phyloP scores from a whole-genome alignment of 2,888 invertebrate genomes.

The Mesoligia furuncula region DNA sequence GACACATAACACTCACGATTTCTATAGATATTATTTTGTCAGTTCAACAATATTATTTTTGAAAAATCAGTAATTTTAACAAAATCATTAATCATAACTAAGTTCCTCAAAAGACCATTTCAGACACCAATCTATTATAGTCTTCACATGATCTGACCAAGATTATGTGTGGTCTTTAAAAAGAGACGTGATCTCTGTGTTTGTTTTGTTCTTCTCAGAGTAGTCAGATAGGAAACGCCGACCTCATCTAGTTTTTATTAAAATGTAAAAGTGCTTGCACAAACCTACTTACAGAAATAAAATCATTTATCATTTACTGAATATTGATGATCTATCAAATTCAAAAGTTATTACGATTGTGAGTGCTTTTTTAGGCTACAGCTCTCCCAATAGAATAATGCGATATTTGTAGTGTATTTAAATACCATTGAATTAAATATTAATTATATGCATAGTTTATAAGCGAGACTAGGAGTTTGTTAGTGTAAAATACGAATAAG shows the following conservation, averaged over 20 bases:
- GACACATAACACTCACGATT: no score
- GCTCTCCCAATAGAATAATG: neutral
- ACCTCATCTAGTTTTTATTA: no score
- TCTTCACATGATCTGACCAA: no score
- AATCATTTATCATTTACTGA: no score
- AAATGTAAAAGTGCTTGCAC: no score
- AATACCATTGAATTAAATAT: neutral
- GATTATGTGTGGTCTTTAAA: no score
- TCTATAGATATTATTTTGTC: neutral
- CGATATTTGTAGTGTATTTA: neutral
- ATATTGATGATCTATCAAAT: constrained; percentile 10
- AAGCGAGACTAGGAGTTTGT: neutral
- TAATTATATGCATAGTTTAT: neutral
- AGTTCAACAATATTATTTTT: neutral
- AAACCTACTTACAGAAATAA: neutral
- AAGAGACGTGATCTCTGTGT: no score
- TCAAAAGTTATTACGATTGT: neutral
- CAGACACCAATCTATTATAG: no score
- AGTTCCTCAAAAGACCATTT: no score
- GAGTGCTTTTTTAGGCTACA: neutral
- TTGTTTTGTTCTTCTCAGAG: no score
- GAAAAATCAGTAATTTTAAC: neutral
- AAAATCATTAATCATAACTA: neutral
- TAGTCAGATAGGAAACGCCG: no score
- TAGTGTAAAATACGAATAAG: neutral